Evolutionary conservation across 2,113 vertebrate genomes (phyloP).

Genomic region (Sorex araneus): DNA sequence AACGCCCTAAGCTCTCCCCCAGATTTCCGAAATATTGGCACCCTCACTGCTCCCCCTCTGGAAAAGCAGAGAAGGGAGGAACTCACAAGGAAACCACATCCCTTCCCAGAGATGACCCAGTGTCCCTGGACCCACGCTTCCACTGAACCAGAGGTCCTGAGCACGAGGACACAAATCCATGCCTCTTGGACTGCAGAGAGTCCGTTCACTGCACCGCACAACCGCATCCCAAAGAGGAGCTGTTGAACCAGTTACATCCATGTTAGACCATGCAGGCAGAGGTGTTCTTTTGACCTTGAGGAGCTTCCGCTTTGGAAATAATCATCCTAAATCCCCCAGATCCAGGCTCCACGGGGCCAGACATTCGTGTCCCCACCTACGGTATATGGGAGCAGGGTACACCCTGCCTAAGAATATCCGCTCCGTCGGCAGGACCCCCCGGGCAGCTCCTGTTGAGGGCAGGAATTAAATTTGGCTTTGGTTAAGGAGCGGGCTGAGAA

Average conservation of each 20-base stretch:
- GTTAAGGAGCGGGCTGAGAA: not conserved
- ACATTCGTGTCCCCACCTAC: not conserved
- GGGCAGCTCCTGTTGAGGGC: too few species aligned
- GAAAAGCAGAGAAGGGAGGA: not conserved
- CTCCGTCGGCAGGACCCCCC: not conserved
- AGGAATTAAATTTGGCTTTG: not conserved
- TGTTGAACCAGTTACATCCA: not conserved
- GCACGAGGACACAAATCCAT: not conserved
- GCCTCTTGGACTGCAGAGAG: rapidly evolving
- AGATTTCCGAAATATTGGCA: not conserved
- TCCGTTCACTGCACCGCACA: not conserved
- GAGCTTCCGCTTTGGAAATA: not conserved
- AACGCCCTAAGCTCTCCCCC: not conserved
- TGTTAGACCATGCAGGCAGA: rapidly evolving
- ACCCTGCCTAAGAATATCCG: not conserved
- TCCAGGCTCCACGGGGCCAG: rapidly evolving
- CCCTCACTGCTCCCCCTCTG: not conserved
- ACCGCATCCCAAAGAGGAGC: not conserved
- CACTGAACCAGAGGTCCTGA: not conserved
- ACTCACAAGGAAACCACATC: not conserved
- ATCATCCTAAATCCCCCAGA: not conserved
- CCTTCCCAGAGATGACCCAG: not conserved
- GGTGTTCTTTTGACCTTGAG: not conserved
- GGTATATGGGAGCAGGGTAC: not conserved
- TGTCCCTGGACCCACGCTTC: not conserved